These are phyloP conservation scores for Gambusia affinis DNA, from an alignment of 2,113 vertebrate species.

Conservation along the genomic window DNA sequence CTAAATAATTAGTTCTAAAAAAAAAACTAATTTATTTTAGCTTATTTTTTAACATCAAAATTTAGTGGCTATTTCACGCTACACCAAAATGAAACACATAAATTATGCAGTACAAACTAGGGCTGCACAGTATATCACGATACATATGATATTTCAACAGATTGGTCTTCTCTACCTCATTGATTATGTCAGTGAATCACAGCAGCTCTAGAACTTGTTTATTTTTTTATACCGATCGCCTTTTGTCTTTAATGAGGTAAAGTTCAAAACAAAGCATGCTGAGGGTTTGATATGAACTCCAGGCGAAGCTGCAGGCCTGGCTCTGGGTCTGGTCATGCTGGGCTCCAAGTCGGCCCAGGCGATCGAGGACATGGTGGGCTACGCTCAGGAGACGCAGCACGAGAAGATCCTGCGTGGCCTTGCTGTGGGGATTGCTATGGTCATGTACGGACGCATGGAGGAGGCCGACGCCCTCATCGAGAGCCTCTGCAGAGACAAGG, in stretches of 20 bases:
- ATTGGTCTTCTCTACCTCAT: no score
- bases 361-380: constrained; percentile 99
- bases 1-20: no score
- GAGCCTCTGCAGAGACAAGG: constrained; percentile 98
- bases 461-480: constrained; percentile 98
- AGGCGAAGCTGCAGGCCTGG: constrained; percentile 97
- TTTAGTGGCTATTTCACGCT: no score
- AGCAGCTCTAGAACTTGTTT: neutral
- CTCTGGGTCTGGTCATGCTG: constrained; percentile 95
- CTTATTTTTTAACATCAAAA: no score
- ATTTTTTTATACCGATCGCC: neutral
- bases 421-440: constrained; percentile 94
- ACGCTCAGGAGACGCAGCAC: constrained; percentile 97
- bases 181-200: no score
- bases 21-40: no score
- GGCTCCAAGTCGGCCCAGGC: constrained; percentile 98
- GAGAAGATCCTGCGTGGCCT: constrained; percentile 97
- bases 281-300: constrained; percentile 8
- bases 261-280: neutral
- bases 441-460: constrained; percentile 99
- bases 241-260: neutral
- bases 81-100: no score
- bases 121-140: no score
- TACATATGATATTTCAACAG: no score
- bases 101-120: no score